These are phyloP conservation scores for Nematostella vectensis DNA, from an alignment of 92 coral and sea anemone species.

Conservation along the genomic window DNA sequence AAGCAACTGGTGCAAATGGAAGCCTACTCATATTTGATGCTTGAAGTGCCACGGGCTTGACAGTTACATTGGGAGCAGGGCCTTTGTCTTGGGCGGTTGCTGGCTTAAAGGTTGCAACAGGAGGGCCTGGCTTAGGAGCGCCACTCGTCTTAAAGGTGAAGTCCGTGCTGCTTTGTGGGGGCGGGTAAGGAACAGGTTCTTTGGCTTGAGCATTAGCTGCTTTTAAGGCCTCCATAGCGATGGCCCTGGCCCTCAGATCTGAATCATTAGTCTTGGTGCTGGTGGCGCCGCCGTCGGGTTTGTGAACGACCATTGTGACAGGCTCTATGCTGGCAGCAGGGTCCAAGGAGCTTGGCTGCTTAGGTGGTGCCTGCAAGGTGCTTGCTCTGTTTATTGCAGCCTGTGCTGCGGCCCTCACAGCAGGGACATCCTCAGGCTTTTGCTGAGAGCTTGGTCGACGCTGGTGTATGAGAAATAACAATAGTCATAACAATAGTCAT, in stretches of 20 bases:
- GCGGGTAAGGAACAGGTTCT: conserved; percentile 37
- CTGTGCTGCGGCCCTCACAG: conserved; percentile 50
- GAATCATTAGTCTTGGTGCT: conserved; percentile 13
- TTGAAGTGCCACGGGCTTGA: conserved; percentile 29
- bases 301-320: conserved; percentile 59
- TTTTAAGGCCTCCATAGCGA: conserved; percentile 69
- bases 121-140: conserved; percentile 38
- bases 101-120: conserved; percentile 34
- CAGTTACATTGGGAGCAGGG: conserved; percentile 49
- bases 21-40: conserved; percentile 18
- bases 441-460: no score
- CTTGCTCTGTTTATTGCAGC: conserved; percentile 65
- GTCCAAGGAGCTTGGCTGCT: conserved; percentile 31
- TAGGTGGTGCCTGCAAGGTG: conserved; percentile 7
- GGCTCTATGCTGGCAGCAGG: conserved; percentile 74
- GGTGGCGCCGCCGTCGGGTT: conserved; percentile 10
- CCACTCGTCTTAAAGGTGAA: conserved; percentile 33
- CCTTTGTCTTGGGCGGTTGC: conserved; percentile 11
- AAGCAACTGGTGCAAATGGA: conserved; percentile 1
- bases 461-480: no score
- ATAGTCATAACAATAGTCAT: no score
- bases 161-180: no score
- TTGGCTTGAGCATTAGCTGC: conserved; percentile 53
- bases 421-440: no score
- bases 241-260: conserved; percentile 53